Base-by-base conservation (phyloP, 2,888 invertebrate genomes). In the Psylliodes chrysocephalus region DNA sequence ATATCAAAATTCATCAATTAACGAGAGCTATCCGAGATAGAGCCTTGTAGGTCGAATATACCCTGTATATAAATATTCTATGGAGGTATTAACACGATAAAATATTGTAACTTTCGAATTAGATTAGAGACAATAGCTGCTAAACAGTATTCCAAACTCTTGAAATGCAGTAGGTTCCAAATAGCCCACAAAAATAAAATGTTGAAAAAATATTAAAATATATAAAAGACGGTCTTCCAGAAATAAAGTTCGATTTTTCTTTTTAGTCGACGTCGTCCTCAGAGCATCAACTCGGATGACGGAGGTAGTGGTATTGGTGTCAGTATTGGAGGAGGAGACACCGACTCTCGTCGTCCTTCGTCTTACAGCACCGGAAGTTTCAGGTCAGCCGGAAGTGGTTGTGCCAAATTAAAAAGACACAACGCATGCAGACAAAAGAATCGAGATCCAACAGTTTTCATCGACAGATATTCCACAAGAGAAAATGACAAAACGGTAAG, bases 341-440 rank as follows among this genome's bases (percentile, higher is more conserved):
- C 17, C 70, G 57, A 64, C 40, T 25, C 12, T 47, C 54, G 54
- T 18, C 59, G 47, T 46, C 52, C 57, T 4, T 52, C 64, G 10
- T 60, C 63, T 28, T 65, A 70, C 54, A 72, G 70, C 63, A 75
- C 73, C 69, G 77, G 78, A 30, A 81, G 81, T 68, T 80, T 80
- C 70, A 73, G 79, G 67, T 77, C 78, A 53, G 78, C 78, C 72
- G 79, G 79, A 67, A 76, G 80, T 62, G 79, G 61, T 77, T 81
- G 79, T 72, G 75, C 79, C 71, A 82, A 82, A 76, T 67, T 82
- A 74, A 81, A 79, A 69, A 73, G 82, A 19, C 79, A 81, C 61
- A 82, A 82, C 76, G 82, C 82, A 19, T 79, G 79, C 71, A 74
- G 82, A 61, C 82, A 81, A 66, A 81, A 82, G 66, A 74, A 69